These are phyloP conservation scores for Myrmophylax atrothorax DNA, from an alignment of 2,113 vertebrate genomes.

Conservation along the genomic window DNA sequence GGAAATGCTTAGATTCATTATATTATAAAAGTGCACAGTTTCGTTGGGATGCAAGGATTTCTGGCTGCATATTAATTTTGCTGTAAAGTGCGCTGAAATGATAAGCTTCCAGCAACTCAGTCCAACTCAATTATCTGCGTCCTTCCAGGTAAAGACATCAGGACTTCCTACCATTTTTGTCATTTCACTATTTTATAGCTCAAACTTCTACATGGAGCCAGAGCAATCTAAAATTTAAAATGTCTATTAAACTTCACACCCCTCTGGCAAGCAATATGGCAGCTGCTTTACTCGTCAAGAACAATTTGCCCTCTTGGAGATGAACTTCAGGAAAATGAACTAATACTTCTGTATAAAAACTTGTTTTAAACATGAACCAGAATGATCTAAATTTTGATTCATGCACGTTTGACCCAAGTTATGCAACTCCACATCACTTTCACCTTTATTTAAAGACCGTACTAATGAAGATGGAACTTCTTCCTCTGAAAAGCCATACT, in stretches of 20 bases:
- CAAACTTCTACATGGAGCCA: background rate
- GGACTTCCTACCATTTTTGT: background rate
- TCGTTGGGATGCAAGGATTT: background rate
- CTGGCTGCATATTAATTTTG: constrained; percentile 24
- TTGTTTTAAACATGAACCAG: background rate
- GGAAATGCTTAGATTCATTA: background rate
- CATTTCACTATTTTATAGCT: background rate
- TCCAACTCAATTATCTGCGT: constrained; percentile 26
- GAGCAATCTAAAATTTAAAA: background rate
- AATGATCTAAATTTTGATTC: background rate
- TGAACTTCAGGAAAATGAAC: background rate
- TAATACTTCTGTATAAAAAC: background rate
- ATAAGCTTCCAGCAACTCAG: constrained; percentile 13
- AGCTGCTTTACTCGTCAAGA: background rate
- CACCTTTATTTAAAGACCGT: background rate
- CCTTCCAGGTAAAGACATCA: constrained; percentile 21
- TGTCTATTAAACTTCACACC: background rate
- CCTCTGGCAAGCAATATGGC: background rate
- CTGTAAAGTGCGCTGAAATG: background rate
- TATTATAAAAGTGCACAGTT: background rate
- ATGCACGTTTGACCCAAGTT: background rate
- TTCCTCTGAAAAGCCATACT: background rate
- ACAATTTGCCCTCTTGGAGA: background rate
- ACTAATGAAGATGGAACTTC: background rate
- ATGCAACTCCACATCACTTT: background rate